Percentiles rank a stretch among this genome's conserved stretches.
phyloP scores from a whole-genome alignment of 1,140 invertebrate genomes.

The Brachionus koreanus region DNA sequence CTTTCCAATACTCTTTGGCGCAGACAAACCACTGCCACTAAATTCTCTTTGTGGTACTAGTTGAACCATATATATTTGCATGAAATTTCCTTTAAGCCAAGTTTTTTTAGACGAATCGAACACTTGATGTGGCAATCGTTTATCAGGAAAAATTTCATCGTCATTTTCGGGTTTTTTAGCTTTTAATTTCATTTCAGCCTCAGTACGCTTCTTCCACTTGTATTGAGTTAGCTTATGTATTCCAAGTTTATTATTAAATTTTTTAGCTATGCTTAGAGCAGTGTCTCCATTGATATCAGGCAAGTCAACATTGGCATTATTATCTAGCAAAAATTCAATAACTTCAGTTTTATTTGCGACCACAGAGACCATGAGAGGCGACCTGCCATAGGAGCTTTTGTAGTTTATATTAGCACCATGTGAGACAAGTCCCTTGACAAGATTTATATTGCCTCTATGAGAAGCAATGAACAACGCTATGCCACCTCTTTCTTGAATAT shows the following conservation, averaged over 20 bases:
- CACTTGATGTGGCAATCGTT: slow-evolving; percentile 39
- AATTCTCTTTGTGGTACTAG: slow-evolving; percentile 27
- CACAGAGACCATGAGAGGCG: slow-evolving; percentile 35
- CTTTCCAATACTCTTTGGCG: slow-evolving; percentile 31
- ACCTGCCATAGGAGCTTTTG: slow-evolving; percentile 16
- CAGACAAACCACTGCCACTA: slow-evolving; percentile 34
- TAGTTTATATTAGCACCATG: slow-evolving; percentile 36
- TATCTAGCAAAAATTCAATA: slow-evolving; percentile 21
- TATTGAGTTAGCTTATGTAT: slow-evolving; percentile 34
- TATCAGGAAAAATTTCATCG: slow-evolving; percentile 23
- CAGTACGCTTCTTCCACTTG: slow-evolving; percentile 40
- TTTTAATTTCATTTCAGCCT: slow-evolving; percentile 29
- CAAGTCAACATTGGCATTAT: slow-evolving; percentile 35
- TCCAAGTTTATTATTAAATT: slow-evolving; percentile 39
- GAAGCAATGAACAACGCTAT: slow-evolving; percentile 34
- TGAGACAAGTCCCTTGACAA: not conserved
- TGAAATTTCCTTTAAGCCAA: slow-evolving; percentile 40
- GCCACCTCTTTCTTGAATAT: slow-evolving; percentile 36
- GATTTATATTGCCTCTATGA: slow-evolving; percentile 24
- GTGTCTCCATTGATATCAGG: slow-evolving; percentile 16
- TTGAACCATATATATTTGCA: slow-evolving; percentile 44
- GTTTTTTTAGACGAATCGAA: slow-evolving; percentile 44
- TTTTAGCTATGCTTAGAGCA: slow-evolving; percentile 40
- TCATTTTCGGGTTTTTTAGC: not conserved
- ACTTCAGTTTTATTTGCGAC: slow-evolving; percentile 34